Base-by-base conservation (phyloP, 2,888 invertebrate species). In the Drosophila aldrichi region DNA sequence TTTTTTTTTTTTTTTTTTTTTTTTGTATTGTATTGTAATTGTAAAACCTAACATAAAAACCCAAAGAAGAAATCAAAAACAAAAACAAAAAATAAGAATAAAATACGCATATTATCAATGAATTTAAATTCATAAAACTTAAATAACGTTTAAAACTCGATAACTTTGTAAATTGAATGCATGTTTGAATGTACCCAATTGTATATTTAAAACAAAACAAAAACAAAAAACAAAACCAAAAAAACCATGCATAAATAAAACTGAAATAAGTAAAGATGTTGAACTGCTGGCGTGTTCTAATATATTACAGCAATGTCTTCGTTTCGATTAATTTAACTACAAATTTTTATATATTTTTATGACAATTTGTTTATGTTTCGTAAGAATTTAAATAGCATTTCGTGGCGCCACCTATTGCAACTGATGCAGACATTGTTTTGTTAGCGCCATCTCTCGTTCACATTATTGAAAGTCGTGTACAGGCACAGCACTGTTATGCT, bases 91-190 rank as follows among this genome's bases (percentile, higher is more conserved):
- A 1, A 2, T 67, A 67, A 65, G 8, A 20, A 14, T n/a, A 74
- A 67, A 67, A 68, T 62, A 75, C 43, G 61, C 81, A 85, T 82
- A 85, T 85, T 85, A 83, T 85, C 81, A 85, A 76, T 83, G 82
- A 82, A 83, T 81, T 83, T 48, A 44, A 83, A 85, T 82, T 83
- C 86, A 85, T 73, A 73, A 70, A 85, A 82, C 70, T 85, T 70
- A 78, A 82, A 75, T 71, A 79, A 80, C 54, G 83, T 85, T 85
- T 78, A 70, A 74, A 78, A 56, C 43, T 64, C 46, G 32, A 55
- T 71, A 80, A 83, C 81, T 83, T 86, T 83, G 83, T 81, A 84
- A 84, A 84, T 74, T 78, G 32, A 78, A 74, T 66, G 78, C 74
- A 78, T 83, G 76, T 84, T 86, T 69, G 70, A 81, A 83, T 86